A percentile compares a stretch with the other conserved stretches of the same genome.
phyloP scores from a whole-genome alignment of 2,113 vertebrate genomes.

The Spermophilus dauricus region DNA sequence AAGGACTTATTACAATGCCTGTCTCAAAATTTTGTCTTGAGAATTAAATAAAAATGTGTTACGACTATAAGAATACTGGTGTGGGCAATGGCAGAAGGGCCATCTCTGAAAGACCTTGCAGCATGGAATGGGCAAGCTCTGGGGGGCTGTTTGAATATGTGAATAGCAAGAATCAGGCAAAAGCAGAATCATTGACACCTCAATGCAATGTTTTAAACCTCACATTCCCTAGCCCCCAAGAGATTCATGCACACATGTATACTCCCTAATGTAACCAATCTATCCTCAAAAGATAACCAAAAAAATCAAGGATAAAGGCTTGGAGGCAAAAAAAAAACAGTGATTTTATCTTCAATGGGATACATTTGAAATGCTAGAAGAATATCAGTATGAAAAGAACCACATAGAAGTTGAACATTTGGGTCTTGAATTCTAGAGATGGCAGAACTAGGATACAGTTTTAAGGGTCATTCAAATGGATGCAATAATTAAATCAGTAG shows the following conservation, averaged over 20 bases:
- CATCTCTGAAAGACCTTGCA: no score
- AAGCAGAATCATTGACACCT: background rate
- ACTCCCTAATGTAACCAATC: background rate
- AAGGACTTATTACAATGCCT: background rate
- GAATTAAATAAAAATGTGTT: background rate
- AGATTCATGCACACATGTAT: background rate
- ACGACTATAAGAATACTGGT: fast-evolving
- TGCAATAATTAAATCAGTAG: background rate
- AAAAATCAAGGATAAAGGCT: background rate
- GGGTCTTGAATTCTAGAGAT: background rate
- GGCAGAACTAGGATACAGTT: background rate
- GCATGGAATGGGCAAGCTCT: fast-evolving
- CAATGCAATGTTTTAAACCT: background rate
- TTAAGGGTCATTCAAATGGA: background rate
- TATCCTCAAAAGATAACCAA: background rate
- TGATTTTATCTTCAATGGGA: background rate
- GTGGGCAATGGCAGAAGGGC: background rate
- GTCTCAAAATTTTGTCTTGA: background rate
- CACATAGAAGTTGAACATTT: background rate
- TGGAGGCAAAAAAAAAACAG: background rate
- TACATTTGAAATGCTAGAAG: background rate
- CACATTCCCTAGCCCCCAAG: background rate
- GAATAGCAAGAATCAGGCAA: no score
- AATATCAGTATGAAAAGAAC: background rate
- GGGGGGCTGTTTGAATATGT: background rate